Evolutionary conservation across 2,113 vertebrate species (phyloP).

Genomic region (Choloepus hoffmanni): DNA sequence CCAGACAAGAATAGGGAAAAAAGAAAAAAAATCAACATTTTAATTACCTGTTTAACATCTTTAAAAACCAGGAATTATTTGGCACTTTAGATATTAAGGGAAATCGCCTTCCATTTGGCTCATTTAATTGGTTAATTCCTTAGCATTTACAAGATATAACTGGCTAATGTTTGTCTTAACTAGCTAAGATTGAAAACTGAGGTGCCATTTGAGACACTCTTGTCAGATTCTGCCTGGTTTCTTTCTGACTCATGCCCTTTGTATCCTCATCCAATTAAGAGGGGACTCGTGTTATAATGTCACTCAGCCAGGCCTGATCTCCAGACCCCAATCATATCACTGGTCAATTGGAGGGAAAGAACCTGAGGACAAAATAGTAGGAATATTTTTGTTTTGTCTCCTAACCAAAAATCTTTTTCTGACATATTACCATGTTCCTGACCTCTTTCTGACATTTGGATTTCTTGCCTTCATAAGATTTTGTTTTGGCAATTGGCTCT

Average conservation of each 20-base stretch:
- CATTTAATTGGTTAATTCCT: conserved; percentile 49
- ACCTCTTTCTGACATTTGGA: conserved; percentile 16
- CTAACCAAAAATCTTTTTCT: background rate
- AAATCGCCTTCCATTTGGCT: background rate
- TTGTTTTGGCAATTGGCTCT: background rate
- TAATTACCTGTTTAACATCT: background rate
- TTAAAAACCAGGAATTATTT: background rate
- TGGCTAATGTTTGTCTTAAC: background rate
- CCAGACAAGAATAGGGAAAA: background rate
- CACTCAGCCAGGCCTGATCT: background rate
- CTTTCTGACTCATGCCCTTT: background rate
- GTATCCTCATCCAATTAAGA: background rate
- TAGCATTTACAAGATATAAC: background rate
- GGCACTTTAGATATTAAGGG: background rate
- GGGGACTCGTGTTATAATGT: too few species aligned
- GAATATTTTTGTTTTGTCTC: background rate
- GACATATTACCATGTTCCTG: background rate
- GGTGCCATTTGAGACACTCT: background rate
- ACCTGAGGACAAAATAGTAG: background rate
- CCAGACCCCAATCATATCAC: background rate
- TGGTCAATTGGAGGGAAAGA: background rate
- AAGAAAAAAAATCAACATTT: background rate
- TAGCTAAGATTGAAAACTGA: background rate
- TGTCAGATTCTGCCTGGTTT: background rate
- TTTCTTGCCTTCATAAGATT: background rate